Evolutionary conservation across 2,113 vertebrate genomes (phyloP).

Genomic region (Lamprologus speciosus): DNA sequence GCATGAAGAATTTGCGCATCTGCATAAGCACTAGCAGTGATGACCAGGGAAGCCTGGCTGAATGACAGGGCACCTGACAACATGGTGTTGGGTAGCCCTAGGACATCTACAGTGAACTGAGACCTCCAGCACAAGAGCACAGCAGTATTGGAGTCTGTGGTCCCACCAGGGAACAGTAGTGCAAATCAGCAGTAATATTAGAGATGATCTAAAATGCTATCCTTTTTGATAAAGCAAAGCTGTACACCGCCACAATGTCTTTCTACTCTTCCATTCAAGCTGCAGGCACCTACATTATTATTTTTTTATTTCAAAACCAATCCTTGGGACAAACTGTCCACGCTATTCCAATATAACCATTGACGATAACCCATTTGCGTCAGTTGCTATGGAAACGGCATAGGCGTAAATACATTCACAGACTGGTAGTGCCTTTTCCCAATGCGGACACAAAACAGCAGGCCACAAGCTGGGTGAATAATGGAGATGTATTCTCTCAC

Average conservation of each 20-base stretch:
- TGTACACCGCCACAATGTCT: background rate
- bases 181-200: constrained; percentile 48
- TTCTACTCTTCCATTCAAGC: background rate
- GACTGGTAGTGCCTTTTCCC: background rate
- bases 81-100: constrained; percentile 52
- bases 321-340: background rate
- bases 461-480: constrained; percentile 36
- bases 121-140: background rate
- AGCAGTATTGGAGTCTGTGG: background rate
- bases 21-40: constrained; percentile 44
- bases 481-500: constrained; percentile 42
- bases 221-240: background rate
- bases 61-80: constrained; percentile 55
- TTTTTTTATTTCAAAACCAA: background rate
- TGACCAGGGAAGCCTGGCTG: constrained; percentile 49
- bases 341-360: constrained; percentile 4
- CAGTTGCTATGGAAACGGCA: constrained; percentile 14
- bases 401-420: background rate
- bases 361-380: constrained; percentile 16
- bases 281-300: background rate
- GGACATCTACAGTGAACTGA: constrained; percentile 25
- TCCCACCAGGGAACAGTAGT: constrained; percentile 43
- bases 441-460: constrained; percentile 4
- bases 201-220: constrained; percentile 18
- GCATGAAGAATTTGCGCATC: constrained; percentile 36